Evolutionary conservation across 2,113 vertebrate genomes (phyloP).

Genomic region (Scomber scombrus): DNA sequence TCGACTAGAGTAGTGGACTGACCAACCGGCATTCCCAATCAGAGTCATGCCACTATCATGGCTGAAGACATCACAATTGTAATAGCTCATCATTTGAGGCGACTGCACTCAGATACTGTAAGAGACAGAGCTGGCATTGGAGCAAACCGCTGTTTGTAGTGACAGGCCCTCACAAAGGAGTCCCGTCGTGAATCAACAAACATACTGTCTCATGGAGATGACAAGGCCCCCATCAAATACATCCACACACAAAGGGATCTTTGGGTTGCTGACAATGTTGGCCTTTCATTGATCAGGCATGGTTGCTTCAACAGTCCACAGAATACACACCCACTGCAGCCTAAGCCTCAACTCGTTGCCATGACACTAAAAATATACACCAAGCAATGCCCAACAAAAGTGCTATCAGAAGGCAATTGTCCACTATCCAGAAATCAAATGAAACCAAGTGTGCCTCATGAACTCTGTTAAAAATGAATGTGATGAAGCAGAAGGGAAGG

Average conservation of each 20-base stretch:
- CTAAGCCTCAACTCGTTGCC: slow-evolving; percentile 67
- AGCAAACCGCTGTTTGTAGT: slow-evolving; percentile 61
- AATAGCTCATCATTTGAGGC: slow-evolving; percentile 19
- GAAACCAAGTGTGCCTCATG: slow-evolving; percentile 48
- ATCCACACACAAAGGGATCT: slow-evolving; percentile 79
- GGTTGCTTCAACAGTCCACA: slow-evolving; percentile 69
- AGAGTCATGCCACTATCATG: neutral
- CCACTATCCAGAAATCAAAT: slow-evolving; percentile 27
- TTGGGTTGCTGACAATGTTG: slow-evolving; percentile 80
- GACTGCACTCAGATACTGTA: slow-evolving; percentile 35
- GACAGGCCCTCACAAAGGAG: slow-evolving; percentile 61
- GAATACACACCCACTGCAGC: slow-evolving; percentile 46
- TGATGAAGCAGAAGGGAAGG: slow-evolving; percentile 7
- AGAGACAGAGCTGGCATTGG: slow-evolving; percentile 67
- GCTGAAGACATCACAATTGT: slow-evolving; percentile 27
- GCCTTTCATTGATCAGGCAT: slow-evolving; percentile 76
- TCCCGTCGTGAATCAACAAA: slow-evolving; percentile 77
- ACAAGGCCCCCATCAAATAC: slow-evolving; percentile 78
- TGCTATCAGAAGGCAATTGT: slow-evolving; percentile 55
- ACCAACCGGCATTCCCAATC: neutral
- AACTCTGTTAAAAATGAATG: slow-evolving; percentile 53
- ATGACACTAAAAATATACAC: slow-evolving; percentile 76
- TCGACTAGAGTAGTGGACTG: neutral
- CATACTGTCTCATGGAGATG: slow-evolving; percentile 75
- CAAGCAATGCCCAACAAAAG: slow-evolving; percentile 59